phyloP scores from a whole-genome alignment of 2,113 vertebrate genomes.

The Chroicocephalus ridibundus region DNA sequence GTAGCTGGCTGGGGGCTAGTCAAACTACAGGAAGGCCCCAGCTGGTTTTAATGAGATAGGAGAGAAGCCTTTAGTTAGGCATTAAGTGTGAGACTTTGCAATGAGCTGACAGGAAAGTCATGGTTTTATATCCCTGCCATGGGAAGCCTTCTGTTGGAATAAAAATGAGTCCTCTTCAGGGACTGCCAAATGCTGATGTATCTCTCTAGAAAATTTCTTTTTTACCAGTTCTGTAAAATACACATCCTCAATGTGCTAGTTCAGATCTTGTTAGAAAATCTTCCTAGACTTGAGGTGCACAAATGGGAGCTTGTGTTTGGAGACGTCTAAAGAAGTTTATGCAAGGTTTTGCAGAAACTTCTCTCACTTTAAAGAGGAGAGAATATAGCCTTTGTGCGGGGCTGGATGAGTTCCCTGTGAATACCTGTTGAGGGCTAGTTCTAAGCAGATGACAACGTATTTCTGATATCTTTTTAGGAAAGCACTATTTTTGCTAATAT shows the following conservation, averaged over 20 bases:
- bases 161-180: not conserved
- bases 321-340: not conserved
- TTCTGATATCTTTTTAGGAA: not conserved
- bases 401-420: not conserved
- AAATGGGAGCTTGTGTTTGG: not conserved
- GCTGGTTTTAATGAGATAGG: not conserved
- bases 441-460: not conserved
- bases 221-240: not conserved
- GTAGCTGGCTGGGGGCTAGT: not conserved
- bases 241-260: not conserved
- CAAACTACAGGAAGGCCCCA: not conserved
- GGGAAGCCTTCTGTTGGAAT: not conserved
- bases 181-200: not conserved
- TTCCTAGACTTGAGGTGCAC: not conserved
- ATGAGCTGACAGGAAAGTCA: not conserved
- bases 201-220: not conserved
- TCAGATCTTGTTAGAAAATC: not conserved
- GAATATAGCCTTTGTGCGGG: not conserved
- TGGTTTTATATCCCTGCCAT: not conserved
- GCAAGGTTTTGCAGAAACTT: not conserved
- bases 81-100: not conserved
- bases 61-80: not conserved
- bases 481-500: not conserved
- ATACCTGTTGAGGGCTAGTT: not conserved
- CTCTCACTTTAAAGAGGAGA: not conserved